Base-by-base conservation (phyloP, 2,797 vertebrate genomes). In the Salmo trutta region DNA sequence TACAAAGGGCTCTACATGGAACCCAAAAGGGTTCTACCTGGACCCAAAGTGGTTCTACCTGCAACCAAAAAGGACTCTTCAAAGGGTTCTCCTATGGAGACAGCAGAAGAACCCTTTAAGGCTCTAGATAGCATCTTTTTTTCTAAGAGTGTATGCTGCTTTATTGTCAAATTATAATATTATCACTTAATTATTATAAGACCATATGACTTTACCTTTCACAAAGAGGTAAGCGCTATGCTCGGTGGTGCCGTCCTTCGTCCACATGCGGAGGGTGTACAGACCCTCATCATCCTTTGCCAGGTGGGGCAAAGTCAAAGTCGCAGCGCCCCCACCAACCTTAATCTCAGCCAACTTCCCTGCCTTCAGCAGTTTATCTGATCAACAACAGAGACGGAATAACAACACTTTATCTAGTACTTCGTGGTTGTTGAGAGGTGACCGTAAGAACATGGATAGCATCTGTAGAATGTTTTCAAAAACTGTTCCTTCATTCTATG, bases 221-320 rank as follows among this genome's bases (percentile, higher is more conserved):
- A 99, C 98, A 67, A 99, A 99, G 77, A 99, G 85, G 86, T 96
- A 99, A 81, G 97, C 98, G 0, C 97, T 97, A 84, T 97, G 96
- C 84, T 99, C 96, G 0, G 92, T 90, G 62, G 97, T 94, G 70
- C 98, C 98, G 0, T 96, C 95, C 82, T 94, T 96, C 0, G 96
- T 96, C 83, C 97, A 94, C 77, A 99, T 91, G 73, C 97, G 94
- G 71, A 99, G 75, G 0, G 98, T 99, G 86, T 99, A 99, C 77
- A 99, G 95, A 29, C 98, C 98, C 91, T 99, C 98, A 1, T 99
- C 98, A 4, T 99, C 98, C 88, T 99, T 99, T 90, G 97, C 96
- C 87, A 99, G 92, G 80, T 95, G 94, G 19, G 95, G 93, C 82
- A 99, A 94, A 17, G 94, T 95, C 75, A 99, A 93, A 0, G 94